These are phyloP conservation scores for Todiramphus saurophagus DNA, from an alignment of 2,113 vertebrate genomes.

Conservation along the genomic window DNA sequence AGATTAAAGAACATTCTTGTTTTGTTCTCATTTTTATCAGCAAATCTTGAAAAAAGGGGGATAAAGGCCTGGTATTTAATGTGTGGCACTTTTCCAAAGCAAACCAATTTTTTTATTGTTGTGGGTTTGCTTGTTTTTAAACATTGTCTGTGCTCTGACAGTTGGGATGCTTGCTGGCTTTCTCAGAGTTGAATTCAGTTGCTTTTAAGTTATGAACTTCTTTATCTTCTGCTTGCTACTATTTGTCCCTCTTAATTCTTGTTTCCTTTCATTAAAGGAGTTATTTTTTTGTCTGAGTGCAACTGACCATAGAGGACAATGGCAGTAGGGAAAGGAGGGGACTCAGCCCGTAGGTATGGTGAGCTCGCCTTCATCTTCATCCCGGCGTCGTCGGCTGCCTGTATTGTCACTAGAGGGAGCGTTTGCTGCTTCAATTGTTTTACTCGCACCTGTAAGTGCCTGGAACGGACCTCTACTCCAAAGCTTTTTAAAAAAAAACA, in stretches of 20 bases:
- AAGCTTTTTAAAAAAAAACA: too few relatives aligned
- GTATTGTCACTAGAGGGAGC: slow-evolving; percentile 9
- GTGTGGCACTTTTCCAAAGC: neutral
- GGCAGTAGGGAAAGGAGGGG: too few relatives aligned
- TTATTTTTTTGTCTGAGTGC: neutral
- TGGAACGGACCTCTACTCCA: accelerated
- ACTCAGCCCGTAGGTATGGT: neutral
- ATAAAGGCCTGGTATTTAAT: neutral
- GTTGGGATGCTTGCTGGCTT: neutral
- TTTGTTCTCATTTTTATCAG: neutral
- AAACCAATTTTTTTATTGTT: neutral
- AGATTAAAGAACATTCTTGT: neutral
- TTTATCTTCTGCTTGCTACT: neutral
- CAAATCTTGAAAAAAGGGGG: neutral
- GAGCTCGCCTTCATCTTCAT: too few relatives aligned
- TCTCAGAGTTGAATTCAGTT: neutral
- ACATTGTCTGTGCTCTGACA: neutral
- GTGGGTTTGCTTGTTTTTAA: neutral
- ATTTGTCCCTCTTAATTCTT: neutral
- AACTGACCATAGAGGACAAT: neutral
- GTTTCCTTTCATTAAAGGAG: neutral
- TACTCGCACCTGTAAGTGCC: neutral
- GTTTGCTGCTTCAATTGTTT: neutral
- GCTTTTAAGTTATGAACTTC: neutral
- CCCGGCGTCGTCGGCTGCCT: accelerated